A percentile compares a stretch with the other conserved stretches of the same genome.
phyloP scores from a whole-genome alignment of 1,140 invertebrate species.

The Anoplolepis gracilipes region DNA sequence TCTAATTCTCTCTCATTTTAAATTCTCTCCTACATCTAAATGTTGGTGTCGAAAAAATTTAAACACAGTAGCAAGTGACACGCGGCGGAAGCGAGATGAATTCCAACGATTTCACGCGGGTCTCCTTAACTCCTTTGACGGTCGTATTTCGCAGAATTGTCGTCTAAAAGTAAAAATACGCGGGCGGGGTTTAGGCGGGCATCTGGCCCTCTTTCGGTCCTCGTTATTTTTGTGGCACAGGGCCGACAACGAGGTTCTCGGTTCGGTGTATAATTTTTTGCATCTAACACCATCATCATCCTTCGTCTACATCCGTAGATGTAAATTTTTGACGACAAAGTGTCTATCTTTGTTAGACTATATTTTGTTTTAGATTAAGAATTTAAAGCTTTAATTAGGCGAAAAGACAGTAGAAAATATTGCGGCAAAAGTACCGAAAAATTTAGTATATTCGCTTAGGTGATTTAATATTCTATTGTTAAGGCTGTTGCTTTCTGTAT shows the following conservation, averaged over 20 bases:
- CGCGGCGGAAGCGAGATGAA: conserved; percentile 75
- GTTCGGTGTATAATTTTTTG: conserved; percentile 51
- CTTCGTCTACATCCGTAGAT: background rate
- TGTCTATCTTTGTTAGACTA: conserved; percentile 3
- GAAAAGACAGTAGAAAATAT: background rate
- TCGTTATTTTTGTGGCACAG: conserved; percentile 70
- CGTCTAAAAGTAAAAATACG: conserved; percentile 80
- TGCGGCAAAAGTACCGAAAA: background rate
- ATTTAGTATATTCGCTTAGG: too few species aligned
- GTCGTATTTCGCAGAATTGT: conserved; percentile 80
- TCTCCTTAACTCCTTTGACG: conserved; percentile 79
- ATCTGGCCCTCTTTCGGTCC: conserved; percentile 67
- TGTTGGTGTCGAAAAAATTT: conserved; percentile 73
- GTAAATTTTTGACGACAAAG: conserved; percentile 16
- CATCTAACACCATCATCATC: conserved; percentile 23
- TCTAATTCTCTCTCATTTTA: background rate
- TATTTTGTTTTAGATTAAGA: background rate
- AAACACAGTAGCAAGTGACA: conserved; percentile 74
- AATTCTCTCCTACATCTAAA: background rate
- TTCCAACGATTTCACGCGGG: conserved; percentile 75
- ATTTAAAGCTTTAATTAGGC: background rate
- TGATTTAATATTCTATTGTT: background rate
- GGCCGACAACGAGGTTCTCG: background rate
- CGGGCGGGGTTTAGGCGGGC: conserved; percentile 51
- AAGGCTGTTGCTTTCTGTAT: conserved; percentile 41